Conservation (phyloP, 2,888 invertebrate species). For the Coelogynopora nodosa region DNA sequence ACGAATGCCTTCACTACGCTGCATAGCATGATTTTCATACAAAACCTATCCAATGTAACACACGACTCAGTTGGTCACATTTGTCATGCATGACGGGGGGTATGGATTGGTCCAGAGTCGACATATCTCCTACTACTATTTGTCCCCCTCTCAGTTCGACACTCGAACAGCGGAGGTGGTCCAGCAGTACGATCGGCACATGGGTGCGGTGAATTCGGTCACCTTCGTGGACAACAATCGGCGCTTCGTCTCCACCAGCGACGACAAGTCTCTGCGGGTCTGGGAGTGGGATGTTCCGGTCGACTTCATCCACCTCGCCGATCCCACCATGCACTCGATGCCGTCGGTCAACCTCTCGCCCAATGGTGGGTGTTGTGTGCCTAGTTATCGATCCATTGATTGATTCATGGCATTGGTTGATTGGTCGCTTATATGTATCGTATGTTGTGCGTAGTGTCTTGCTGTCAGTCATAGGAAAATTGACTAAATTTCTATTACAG, state of each 20-base stretch:
- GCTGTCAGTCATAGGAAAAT: no score
- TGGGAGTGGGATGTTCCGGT: conserved; percentile 92
- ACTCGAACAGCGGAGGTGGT: conserved; percentile 86
- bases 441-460: no score
- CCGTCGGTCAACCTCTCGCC: conserved; percentile 90
- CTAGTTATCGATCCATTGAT: conserved; percentile 46
- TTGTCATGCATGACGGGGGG: no score
- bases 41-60: no score
- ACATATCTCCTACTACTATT: no score
- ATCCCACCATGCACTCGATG: conserved; percentile 98
- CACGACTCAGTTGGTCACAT: no score
- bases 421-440: no score
- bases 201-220: conserved; percentile 96
- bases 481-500: no score
- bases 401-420: no score
- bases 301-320: conserved; percentile 99
- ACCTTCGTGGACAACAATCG: conserved; percentile 98
- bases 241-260: conserved; percentile 94
- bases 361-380: conserved; percentile 72
- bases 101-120: no score
- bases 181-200: conserved; percentile 94
- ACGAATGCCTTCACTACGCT: no score
- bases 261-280: conserved; percentile 94
- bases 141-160: conserved; percentile 77
- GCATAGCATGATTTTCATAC: no score